Conservation (phyloP, 1,140 invertebrate genomes). For the Battus philenor region DNA sequence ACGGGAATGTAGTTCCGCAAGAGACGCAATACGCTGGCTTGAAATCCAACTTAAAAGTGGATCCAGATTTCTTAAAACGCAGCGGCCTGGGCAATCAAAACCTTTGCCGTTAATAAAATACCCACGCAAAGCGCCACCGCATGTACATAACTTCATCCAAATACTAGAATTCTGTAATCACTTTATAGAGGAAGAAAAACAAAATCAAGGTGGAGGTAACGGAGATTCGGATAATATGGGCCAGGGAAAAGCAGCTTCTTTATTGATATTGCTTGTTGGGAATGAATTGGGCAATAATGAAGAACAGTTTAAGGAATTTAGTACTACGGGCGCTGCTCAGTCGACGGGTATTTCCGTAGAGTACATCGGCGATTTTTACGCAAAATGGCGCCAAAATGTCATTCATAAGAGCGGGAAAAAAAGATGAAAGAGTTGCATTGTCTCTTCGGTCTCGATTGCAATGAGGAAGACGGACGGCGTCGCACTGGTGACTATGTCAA, state of each 20-base stretch:
- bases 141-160: slow-evolving; percentile 65
- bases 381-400: slow-evolving; percentile 60
- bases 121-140: slow-evolving; percentile 75
- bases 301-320: slow-evolving; percentile 65
- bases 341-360: slow-evolving; percentile 63
- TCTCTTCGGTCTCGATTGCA: slow-evolving; percentile 39
- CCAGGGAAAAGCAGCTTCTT: slow-evolving; percentile 42
- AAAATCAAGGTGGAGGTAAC: slow-evolving; percentile 46
- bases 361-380: slow-evolving; percentile 64
- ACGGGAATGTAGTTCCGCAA: slow-evolving; percentile 83
- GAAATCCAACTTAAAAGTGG: slow-evolving; percentile 90
- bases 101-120: slow-evolving; percentile 85
- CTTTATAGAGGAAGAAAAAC: slow-evolving; percentile 56
- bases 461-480: slow-evolving; percentile 24
- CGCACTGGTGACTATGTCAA: slow-evolving; percentile 2
- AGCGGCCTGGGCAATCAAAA: slow-evolving; percentile 86
- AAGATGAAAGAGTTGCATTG: slow-evolving; percentile 48
- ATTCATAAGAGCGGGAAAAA: slow-evolving; percentile 69
- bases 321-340: slow-evolving; percentile 53
- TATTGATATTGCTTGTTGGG: slow-evolving; percentile 62
- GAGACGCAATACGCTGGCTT: slow-evolving; percentile 94
- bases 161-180: slow-evolving; percentile 74
- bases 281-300: slow-evolving; percentile 39
- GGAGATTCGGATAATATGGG: slow-evolving; percentile 47
- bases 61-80: slow-evolving; percentile 87